Percentiles rank a stretch among this genome's conserved stretches.
Conservation (phyloP, 92 coral and sea anemone genomes). For the Umimayanthus chanpuru region DNA sequence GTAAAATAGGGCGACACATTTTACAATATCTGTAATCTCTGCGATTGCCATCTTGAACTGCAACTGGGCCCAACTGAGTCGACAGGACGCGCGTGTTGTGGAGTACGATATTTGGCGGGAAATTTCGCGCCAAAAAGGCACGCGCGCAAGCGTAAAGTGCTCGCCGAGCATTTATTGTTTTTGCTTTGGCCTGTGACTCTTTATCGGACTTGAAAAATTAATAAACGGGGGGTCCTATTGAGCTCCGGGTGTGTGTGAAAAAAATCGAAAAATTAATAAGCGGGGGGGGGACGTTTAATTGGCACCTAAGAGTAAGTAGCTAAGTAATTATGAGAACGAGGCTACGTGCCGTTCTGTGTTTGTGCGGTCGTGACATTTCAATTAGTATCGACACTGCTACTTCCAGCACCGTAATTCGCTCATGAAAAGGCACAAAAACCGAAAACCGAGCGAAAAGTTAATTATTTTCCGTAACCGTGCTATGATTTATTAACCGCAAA, state of each 20-base stretch:
- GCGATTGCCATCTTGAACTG: slow-evolving; percentile 43
- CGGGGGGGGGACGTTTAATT: too few species aligned
- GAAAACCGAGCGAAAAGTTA: slow-evolving; percentile 20
- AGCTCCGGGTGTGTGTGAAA: too few species aligned
- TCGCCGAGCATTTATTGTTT: too few species aligned
- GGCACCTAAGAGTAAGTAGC: too few species aligned
- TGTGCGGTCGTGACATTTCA: slow-evolving; percentile 23
- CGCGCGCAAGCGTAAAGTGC: too few species aligned
- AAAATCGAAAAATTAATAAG: too few species aligned
- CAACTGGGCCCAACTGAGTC: not conserved
- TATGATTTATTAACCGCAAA: not conserved
- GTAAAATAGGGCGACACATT: slow-evolving; percentile 37
- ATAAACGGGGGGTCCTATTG: too few species aligned
- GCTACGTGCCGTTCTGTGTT: slow-evolving; percentile 15
- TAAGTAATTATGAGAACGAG: slow-evolving; percentile 29
- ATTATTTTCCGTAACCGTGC: not conserved
- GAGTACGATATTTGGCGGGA: not conserved
- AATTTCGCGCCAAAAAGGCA: not conserved
- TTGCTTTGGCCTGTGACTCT: too few species aligned
- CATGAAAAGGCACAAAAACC: slow-evolving; percentile 27
- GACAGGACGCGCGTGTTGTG: slow-evolving; percentile 4
- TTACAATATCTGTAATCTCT: slow-evolving; percentile 31
- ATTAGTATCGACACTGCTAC: slow-evolving; percentile 20
- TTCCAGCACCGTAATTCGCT: slow-evolving; percentile 32
- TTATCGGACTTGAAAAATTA: too few species aligned